Conservation (phyloP, 2,888 invertebrate species). For the Asteroscopus sphinx region DNA sequence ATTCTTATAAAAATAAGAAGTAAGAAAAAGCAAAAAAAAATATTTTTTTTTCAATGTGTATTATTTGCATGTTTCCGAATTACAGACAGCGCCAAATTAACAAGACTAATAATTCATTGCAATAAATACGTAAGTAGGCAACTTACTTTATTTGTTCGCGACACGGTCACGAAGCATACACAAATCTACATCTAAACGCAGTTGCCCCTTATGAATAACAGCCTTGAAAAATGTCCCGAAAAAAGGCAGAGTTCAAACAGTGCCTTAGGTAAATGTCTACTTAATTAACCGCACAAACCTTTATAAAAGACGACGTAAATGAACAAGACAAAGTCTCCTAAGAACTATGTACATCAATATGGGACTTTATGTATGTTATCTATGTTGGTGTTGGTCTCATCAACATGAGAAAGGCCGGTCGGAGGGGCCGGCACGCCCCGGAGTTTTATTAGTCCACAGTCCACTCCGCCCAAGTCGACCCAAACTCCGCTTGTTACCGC, state of each 20-base stretch:
- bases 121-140: slow-evolving; percentile 9
- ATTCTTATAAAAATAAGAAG: too few relatives aligned
- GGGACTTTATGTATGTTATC: slow-evolving; percentile 38
- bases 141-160: slow-evolving; percentile 4
- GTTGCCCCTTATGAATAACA: slow-evolving; percentile 27
- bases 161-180: slow-evolving; percentile 22
- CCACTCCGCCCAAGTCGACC: slow-evolving; percentile 61
- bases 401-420: slow-evolving; percentile 81
- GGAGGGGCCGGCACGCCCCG: slow-evolving; percentile 71
- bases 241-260: slow-evolving; percentile 9
- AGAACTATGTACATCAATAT: slow-evolving; percentile 39
- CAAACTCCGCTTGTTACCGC: slow-evolving; percentile 60
- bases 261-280: slow-evolving; percentile 7
- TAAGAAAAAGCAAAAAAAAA: too few relatives aligned
- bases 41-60: too few relatives aligned
- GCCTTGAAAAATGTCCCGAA: not conserved
- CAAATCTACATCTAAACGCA: slow-evolving; percentile 35
- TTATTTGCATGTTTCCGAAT: too few relatives aligned
- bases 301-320: slow-evolving; percentile 6
- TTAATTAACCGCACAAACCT: slow-evolving; percentile 34
- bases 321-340: slow-evolving; percentile 2
- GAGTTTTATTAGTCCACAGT: slow-evolving; percentile 79
- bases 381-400: slow-evolving; percentile 67
- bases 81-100: not conserved
- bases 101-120: not conserved